Evolutionary conservation across 2,888 invertebrate species (phyloP).

Genomic region (Bhutanitis thaidina): DNA sequence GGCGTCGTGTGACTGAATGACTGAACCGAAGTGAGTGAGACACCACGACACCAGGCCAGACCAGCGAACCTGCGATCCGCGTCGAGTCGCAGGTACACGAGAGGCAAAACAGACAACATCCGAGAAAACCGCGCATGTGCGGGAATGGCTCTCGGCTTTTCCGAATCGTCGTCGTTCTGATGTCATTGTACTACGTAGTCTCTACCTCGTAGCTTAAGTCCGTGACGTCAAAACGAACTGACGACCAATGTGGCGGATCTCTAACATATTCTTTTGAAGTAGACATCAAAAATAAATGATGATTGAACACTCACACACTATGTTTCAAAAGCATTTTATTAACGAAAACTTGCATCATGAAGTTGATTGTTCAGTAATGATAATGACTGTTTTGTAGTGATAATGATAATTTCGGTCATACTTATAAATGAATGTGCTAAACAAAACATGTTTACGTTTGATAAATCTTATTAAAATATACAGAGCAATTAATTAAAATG

Average conservation of each 20-base stretch:
- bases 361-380: too few relatives aligned
- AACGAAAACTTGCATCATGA: too few relatives aligned
- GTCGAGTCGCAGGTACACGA: slow-evolving; percentile 33
- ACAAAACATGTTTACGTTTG: too few relatives aligned
- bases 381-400: too few relatives aligned
- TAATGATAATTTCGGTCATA: too few relatives aligned
- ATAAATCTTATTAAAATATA: too few relatives aligned
- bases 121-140: slow-evolving; percentile 66
- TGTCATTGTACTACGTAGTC: slow-evolving; percentile 39
- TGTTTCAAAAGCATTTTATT: too few relatives aligned
- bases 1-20: slow-evolving; percentile 50
- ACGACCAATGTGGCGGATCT: not conserved
- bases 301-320: too few relatives aligned
- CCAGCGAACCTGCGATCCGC: slow-evolving; percentile 25
- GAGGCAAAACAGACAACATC: slow-evolving; percentile 32
- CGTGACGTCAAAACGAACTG: slow-evolving; percentile 9
- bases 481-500: too few relatives aligned
- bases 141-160: slow-evolving; percentile 58
- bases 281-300: too few relatives aligned
- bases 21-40: not conserved
- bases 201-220: not conserved
- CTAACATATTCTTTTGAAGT: not conserved
- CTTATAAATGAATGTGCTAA: too few relatives aligned
- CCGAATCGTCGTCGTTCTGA: slow-evolving; percentile 46
- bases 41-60: not conserved